These are phyloP conservation scores for Agrochola macilenta DNA, from an alignment of 2,888 invertebrate genomes.

Conservation along the genomic window DNA sequence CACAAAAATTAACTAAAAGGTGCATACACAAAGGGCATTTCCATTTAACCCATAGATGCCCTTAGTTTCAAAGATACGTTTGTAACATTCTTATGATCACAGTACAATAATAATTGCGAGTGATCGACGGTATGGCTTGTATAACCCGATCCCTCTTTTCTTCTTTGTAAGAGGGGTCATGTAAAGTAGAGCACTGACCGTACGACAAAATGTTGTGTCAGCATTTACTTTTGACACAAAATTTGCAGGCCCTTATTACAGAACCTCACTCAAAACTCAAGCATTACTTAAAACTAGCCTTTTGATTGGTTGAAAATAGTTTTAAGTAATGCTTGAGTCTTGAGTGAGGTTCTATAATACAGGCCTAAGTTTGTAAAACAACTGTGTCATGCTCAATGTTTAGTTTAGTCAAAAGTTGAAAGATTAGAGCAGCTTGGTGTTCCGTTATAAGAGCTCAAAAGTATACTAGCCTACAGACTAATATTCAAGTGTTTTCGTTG, in stretches of 20 bases:
- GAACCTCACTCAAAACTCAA: too few species aligned
- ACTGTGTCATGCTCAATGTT: background rate
- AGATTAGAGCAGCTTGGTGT: background rate
- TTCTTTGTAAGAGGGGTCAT: background rate
- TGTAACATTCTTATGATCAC: too few species aligned
- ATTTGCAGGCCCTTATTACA: background rate
- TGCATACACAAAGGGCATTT: background rate
- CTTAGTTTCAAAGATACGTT: too few species aligned
- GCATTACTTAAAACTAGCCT: too few species aligned
- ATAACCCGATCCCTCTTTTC: background rate
- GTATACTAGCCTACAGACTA: background rate
- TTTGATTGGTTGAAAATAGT: too few species aligned
- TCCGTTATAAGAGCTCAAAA: background rate
- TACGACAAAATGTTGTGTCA: background rate
- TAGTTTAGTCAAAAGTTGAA: background rate
- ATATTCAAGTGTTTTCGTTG: slow-evolving; percentile 1
- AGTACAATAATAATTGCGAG: too few species aligned
- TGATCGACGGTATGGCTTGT: too few species aligned
- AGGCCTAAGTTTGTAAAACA: background rate
- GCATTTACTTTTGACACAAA: background rate
- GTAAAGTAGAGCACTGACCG: background rate
- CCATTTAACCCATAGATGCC: background rate
- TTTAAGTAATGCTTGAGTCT: too few species aligned
- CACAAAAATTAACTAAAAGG: background rate
- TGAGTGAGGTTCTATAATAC: too few species aligned